Base-by-base conservation (phyloP, 2,113 vertebrate genomes). In the Candoia aspera region DNA sequence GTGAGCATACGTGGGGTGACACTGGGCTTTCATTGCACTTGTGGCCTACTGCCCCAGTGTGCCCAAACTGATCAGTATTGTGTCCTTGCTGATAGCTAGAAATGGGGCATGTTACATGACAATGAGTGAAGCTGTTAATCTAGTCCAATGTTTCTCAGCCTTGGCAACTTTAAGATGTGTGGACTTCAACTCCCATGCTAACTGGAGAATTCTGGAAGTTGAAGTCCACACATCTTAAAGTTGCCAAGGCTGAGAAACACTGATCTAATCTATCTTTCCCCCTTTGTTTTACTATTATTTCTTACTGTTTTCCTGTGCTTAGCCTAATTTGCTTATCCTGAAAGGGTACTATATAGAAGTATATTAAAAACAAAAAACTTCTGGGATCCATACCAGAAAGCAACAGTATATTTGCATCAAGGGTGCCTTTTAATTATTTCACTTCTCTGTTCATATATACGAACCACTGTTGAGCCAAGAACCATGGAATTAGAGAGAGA, bases 391-490 rank as follows among this genome's bases (percentile, higher is more conserved):
- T 19, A 86, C 15, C 1, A 57, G 42, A 90, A 11, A 88, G 1
- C 79, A 58, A 90, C 0, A 9, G 87, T 15, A 3, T 60, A 86
- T 79, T 91, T 3, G 86, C 90, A 49, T 10, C 37, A 37, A 49
- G 59, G 6, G 46, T 2, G 29, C 0, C 49, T 92, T 91, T 85
- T 33, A 15, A 33, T 86, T 64, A 85, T 33, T 1, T 91, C 91
- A 37, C 26, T 9, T 68, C 2, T 0, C 0, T 90, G 23, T 84
- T 89, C 58, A 55, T 55, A 6, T 59, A 23, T 94, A 91, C 2
- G 0, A 91, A 55, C 57, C 68, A 15, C 87, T 33, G 33, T 29
- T 92, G 91, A 84, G 92, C 2, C 83, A 93, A 49, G 85, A 24
- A 86, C 57, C 0, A 0, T 49, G 53, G 60, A 57, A 84, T n/a